Evolutionary conservation across 2,797 vertebrate species (phyloP), one percentile per base, ranked within the genome.

Genomic region (Acanthornis magna): DNA sequence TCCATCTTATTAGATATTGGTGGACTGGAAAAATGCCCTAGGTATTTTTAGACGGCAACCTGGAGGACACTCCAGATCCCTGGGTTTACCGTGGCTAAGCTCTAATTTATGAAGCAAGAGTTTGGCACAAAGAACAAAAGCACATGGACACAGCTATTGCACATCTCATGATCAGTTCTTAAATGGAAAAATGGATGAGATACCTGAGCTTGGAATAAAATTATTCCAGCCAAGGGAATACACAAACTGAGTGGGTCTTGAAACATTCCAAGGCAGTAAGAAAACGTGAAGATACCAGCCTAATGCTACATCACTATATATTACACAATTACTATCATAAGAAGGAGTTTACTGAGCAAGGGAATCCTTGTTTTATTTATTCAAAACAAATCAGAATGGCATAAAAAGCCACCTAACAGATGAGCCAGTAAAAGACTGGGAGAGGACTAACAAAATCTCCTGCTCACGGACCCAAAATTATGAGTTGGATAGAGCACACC

Each of bases 131-230:
- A 91, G 91, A 92, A 91, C 45, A 93, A 93, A 91, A 92, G 80
- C 77, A 91, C 0, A 0, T 45, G 54, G 68, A 91, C 2, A 3
- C 23, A 93, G 77, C 57, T 91, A 77, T 87, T 89, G 78, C 84
- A 66, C 58, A 91, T 93, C 89, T 82, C n/a, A 53, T 71, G 66
- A 96, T 91, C 68, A 76, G 71, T 67, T 95, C 51, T 93, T 91
- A 95, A 89, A 88, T 65, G 85, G 80, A 92, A 95, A 95, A 96
- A 94, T 20, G 55, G 77, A 85, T 80, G 81, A 87, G 65, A 85
- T 90, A 95, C 86, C 85, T 88, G 78, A 89, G 54, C 36, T 88
- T 21, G 25, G 77, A 93, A 94, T 53, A 85, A 77, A 77, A 68
- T 53, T 61, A 55, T 74, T 87, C n/a, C 54, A 74, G 84, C 68